phyloP scores from a whole-genome alignment of 2,113 vertebrate genomes.

The Lophochroa leadbeateri region DNA sequence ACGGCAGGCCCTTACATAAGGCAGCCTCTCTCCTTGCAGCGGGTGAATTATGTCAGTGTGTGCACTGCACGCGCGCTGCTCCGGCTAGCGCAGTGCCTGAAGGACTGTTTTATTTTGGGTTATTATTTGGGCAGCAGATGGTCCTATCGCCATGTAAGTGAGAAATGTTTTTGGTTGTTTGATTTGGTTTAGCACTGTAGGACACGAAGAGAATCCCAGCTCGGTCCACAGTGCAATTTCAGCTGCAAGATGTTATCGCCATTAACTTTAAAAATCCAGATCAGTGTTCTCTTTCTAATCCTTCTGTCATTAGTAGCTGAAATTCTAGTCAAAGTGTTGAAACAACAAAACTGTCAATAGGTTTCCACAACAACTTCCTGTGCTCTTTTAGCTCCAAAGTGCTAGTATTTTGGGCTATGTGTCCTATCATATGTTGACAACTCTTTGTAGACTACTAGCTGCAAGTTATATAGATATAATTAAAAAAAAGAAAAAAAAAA shows the following conservation, averaged over 20 bases:
- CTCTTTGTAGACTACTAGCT: slow-evolving; percentile 18
- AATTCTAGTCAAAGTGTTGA: neutral
- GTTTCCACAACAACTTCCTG: neutral
- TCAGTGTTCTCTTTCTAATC: neutral
- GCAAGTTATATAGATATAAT: neutral
- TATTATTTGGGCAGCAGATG: slow-evolving; percentile 32
- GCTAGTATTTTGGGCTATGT: neutral
- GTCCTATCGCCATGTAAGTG: neutral
- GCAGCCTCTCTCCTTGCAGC: neutral
- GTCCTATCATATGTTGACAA: neutral
- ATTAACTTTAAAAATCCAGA: neutral
- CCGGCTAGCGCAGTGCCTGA: neutral
- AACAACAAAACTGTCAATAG: neutral
- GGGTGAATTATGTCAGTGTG: neutral
- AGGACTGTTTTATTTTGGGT: slow-evolving; percentile 52
- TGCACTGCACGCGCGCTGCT: neutral
- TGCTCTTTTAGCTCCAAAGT: neutral
- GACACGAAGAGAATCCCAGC: neutral
- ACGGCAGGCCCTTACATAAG: neutral
- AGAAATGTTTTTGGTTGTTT: slow-evolving; percentile 1
- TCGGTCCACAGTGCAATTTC: neutral
- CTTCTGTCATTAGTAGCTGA: neutral
- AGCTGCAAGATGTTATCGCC: neutral
- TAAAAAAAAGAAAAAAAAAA: neutral
- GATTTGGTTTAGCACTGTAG: neutral